phyloP scores from a whole-genome alignment of 53 echinoderm and acorn worm species.

The Actinopyga echinites region DNA sequence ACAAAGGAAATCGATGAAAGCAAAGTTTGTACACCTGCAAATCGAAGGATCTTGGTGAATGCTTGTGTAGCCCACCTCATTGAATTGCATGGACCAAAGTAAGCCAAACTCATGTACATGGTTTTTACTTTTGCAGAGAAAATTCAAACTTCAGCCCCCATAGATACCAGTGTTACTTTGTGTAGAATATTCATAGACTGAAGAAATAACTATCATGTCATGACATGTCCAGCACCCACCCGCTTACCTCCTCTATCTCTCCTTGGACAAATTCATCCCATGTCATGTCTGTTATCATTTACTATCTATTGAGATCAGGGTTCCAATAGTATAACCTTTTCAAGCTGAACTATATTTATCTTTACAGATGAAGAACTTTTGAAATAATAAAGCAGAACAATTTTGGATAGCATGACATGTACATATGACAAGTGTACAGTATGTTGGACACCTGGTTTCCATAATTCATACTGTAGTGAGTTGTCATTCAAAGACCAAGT shows the following conservation, averaged over 20 bases:
- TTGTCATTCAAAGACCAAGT: no score
- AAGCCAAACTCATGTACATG: background rate
- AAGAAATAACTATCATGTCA: background rate
- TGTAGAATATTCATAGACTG: background rate
- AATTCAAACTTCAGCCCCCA: background rate
- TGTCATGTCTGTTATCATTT: no score
- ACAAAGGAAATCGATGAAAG: slow-evolving; percentile 10
- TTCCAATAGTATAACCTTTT: no score
- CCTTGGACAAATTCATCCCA: no score
- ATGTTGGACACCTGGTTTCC: no score
- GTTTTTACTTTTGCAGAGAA: background rate
- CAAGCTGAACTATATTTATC: no score
- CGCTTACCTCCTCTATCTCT: background rate
- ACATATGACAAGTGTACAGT: no score
- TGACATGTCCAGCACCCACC: background rate
- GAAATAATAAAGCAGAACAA: no score
- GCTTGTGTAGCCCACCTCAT: slow-evolving; percentile 25
- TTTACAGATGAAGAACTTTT: no score
- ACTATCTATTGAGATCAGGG: no score
- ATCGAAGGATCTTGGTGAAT: slow-evolving; percentile 18
- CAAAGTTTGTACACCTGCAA: slow-evolving; percentile 11
- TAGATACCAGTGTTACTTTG: background rate
- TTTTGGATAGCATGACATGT: no score
- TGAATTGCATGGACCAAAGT: slow-evolving; percentile 14
- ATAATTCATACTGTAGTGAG: no score